Conservation (phyloP, 2,888 invertebrate species). For the Pedicia rivosa region DNA sequence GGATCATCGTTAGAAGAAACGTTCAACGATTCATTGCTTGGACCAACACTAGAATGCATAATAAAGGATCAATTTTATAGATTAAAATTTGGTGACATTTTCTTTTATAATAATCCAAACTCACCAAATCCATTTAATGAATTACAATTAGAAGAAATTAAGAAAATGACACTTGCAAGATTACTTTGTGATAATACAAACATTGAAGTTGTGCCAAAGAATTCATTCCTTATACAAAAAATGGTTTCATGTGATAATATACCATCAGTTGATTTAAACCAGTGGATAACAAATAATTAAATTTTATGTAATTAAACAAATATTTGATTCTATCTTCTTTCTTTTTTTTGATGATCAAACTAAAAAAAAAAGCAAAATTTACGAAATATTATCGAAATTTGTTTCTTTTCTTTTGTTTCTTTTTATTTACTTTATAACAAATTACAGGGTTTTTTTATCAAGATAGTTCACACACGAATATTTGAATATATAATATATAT, state of each 20-base stretch:
- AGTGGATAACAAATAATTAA: background rate
- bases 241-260: background rate
- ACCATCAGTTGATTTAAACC: background rate
- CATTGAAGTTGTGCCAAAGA: conserved; percentile 30
- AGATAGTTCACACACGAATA: no score
- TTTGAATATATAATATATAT: no score
- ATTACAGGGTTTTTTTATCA: no score
- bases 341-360: background rate
- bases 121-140: conserved; percentile 4
- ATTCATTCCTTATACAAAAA: conserved; percentile 4
- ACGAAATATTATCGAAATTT: background rate
- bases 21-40: conserved; percentile 43
- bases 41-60: conserved; percentile 55
- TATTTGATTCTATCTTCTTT: background rate
- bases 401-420: no score
- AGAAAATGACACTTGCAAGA: conserved; percentile 42
- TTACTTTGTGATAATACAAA: conserved; percentile 52
- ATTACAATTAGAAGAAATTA: conserved; percentile 41
- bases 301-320: background rate
- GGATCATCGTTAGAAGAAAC: conserved; percentile 53
- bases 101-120: conserved; percentile 50
- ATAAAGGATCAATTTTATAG: conserved; percentile 55
- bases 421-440: no score
- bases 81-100: conserved; percentile 48
- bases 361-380: background rate